Evolutionary conservation across 2,113 vertebrate species (phyloP).

Genomic region (Lamprologus speciosus): DNA sequence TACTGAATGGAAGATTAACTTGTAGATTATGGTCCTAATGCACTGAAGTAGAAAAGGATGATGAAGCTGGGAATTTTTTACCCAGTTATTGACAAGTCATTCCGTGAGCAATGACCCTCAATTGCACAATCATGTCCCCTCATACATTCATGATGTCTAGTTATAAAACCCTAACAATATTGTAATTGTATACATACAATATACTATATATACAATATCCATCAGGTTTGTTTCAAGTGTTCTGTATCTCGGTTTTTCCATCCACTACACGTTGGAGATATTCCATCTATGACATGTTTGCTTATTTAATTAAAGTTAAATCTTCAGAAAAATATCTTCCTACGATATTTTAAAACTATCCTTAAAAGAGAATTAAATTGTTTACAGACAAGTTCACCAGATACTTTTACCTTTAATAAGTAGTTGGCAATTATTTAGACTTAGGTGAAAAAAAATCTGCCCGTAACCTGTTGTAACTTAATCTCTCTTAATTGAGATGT

Average conservation of each 20-base stretch:
- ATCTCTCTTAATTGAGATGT: neutral
- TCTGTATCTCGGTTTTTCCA: neutral
- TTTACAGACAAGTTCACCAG: neutral
- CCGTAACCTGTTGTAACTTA: neutral
- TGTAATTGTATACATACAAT: neutral
- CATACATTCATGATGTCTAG: accelerated
- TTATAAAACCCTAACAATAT: neutral
- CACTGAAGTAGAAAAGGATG: neutral
- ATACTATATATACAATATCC: accelerated
- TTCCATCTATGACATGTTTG: neutral
- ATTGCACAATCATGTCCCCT: neutral
- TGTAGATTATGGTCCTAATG: neutral
- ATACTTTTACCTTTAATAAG: neutral
- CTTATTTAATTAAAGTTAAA: neutral
- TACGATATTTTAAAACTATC: neutral
- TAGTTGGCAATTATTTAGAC: accelerated
- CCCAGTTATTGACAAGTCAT: accelerated
- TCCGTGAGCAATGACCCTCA: neutral
- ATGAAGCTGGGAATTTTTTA: neutral
- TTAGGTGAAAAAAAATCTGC: neutral
- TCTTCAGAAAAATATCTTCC: neutral
- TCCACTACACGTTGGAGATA: neutral
- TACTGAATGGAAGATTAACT: neutral
- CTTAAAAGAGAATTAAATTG: neutral
- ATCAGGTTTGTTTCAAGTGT: neutral